Evolutionary conservation across 2,113 vertebrate species (phyloP).

Genomic region (Micronycteris hirsuta): DNA sequence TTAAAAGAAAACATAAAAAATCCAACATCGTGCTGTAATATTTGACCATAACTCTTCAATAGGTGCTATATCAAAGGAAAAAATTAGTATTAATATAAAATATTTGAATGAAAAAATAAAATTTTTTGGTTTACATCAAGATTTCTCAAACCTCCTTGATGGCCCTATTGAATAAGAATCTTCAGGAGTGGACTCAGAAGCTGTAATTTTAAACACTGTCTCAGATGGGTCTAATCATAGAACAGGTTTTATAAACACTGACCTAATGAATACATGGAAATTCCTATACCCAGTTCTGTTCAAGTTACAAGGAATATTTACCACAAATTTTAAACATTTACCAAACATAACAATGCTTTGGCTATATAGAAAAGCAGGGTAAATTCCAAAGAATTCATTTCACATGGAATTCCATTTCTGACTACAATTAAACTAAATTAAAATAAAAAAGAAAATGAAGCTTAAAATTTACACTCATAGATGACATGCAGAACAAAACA

Average conservation of each 20-base stretch:
- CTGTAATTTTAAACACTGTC: background rate
- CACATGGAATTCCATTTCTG: background rate
- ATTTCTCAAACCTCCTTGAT: background rate
- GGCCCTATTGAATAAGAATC: background rate
- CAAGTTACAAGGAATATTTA: background rate
- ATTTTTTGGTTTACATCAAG: background rate
- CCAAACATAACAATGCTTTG: background rate
- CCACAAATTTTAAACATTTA: background rate
- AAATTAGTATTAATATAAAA: background rate
- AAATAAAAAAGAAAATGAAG: background rate
- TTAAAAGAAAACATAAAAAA: background rate
- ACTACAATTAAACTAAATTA: background rate
- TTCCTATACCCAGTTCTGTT: background rate
- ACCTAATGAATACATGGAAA: background rate
- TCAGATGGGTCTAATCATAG: background rate
- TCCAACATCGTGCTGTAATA: background rate
- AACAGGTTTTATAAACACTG: background rate
- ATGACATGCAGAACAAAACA: background rate
- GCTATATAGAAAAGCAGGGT: background rate
- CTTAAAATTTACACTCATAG: background rate
- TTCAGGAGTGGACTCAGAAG: background rate
- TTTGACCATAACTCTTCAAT: background rate
- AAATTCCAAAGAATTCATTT: background rate
- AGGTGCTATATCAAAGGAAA: background rate
- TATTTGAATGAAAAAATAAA: background rate